These are phyloP conservation scores for Ericerus pela DNA, from an alignment of 1,140 invertebrate genomes.

Conservation along the genomic window DNA sequence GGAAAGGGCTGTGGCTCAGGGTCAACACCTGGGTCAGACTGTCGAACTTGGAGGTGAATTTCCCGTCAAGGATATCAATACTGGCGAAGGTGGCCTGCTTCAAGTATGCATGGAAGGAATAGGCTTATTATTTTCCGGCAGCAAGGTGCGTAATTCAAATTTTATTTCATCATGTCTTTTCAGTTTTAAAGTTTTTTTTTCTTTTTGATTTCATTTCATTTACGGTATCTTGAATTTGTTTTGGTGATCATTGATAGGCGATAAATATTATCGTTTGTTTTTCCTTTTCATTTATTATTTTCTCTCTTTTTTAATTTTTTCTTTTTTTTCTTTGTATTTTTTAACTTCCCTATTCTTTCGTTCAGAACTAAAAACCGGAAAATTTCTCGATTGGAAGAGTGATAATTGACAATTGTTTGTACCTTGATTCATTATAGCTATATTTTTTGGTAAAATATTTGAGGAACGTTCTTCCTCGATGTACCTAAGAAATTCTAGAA, in stretches of 20 bases:
- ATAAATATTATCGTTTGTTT: neutral
- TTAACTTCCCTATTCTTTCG: too few species aligned
- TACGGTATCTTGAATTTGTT: too few species aligned
- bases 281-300: neutral
- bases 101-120: slow-evolving; percentile 99
- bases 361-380: too few species aligned
- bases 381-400: too few species aligned
- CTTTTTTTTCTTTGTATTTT: neutral
- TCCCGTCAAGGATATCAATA: slow-evolving; percentile 91
- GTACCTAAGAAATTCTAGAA: too few species aligned
- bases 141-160: slow-evolving; percentile 71
- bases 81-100: slow-evolving; percentile 89
- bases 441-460: too few species aligned
- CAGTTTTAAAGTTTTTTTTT: neutral
- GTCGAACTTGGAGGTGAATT: slow-evolving; percentile 93
- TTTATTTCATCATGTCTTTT: neutral
- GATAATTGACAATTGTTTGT: too few species aligned
- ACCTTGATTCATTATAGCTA: too few species aligned
- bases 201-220: neutral
- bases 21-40: slow-evolving; percentile 53
- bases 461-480: too few species aligned
- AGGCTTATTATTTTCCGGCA: slow-evolving; percentile 92
- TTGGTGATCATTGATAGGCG: neutral
- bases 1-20: slow-evolving; percentile 80
- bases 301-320: neutral